Evolutionary conservation across 2,888 invertebrate species (phyloP).

Genomic region (Heteromurus nitidus): DNA sequence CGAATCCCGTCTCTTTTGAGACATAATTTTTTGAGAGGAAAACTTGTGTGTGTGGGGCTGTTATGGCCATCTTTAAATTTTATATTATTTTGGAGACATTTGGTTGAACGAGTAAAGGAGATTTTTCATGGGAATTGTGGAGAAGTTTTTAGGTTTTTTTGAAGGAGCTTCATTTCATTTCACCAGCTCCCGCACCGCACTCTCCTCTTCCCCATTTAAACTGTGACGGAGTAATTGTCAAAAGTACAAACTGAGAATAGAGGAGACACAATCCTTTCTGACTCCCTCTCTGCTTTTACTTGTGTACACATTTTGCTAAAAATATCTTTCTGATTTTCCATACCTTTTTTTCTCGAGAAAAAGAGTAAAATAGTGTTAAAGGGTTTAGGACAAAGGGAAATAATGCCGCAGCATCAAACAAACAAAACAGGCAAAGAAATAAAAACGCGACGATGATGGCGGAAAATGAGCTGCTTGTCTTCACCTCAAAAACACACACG

Average conservation of each 20-base stretch:
- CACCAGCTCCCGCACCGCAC: neutral
- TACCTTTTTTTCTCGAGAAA: neutral
- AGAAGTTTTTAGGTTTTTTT: neutral
- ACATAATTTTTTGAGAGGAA: too few species aligned
- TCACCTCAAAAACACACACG: neutral
- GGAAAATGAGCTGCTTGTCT: conserved; percentile 58
- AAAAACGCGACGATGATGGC: conserved; percentile 48
- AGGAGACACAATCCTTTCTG: neutral
- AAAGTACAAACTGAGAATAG: conserved; percentile 38
- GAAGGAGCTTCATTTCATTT: neutral
- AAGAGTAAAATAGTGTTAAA: too few species aligned
- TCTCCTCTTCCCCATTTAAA: conserved; percentile 35
- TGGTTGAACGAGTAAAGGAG: too few species aligned
- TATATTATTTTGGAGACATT: too few species aligned
- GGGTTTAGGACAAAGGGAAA: neutral
- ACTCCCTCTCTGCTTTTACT: neutral
- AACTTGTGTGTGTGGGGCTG: too few species aligned
- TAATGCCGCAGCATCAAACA: conserved; percentile 18
- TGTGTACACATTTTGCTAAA: conserved; percentile 33
- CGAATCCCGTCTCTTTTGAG: neutral
- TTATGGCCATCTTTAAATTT: too few species aligned
- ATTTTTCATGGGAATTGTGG: neutral
- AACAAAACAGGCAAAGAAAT: neutral
- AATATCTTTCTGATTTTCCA: neutral
- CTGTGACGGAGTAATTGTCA: conserved; percentile 49